Percentiles rank a stretch among this genome's conserved stretches.
Evolutionary conservation across 2,888 invertebrate genomes (phyloP).

Genomic region (Cosmorhoe ocellata): DNA sequence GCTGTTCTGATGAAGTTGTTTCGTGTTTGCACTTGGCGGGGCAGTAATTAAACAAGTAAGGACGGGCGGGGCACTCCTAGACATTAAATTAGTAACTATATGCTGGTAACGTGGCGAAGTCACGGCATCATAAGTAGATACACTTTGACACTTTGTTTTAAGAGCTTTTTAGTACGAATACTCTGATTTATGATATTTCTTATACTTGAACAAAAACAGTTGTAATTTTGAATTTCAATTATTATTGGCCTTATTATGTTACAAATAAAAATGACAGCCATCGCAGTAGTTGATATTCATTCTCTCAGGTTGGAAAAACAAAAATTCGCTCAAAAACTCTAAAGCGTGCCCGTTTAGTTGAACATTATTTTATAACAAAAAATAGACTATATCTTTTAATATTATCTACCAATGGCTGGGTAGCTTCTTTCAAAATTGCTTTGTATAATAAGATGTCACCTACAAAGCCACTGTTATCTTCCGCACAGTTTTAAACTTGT

Average conservation of each 20-base stretch:
- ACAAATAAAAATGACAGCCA: too few relatives aligned
- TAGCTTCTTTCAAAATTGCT: too few relatives aligned
- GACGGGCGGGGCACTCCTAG: conserved; percentile 59
- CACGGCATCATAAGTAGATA: conserved; percentile 45
- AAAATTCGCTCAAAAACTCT: too few relatives aligned
- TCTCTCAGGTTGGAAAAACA: too few relatives aligned
- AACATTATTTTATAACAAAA: too few relatives aligned
- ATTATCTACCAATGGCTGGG: too few relatives aligned
- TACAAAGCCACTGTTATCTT: conserved; percentile 7
- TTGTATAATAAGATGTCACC: not conserved
- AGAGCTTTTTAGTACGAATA: conserved; percentile 26
- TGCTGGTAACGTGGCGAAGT: conserved; percentile 51
- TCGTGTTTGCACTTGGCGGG: conserved; percentile 54
- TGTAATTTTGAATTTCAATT: too few relatives aligned
- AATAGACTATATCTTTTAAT: too few relatives aligned
- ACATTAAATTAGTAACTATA: conserved; percentile 48
- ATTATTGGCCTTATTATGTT: too few relatives aligned
- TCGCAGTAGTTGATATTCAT: too few relatives aligned
- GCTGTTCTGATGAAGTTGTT: conserved; percentile 49
- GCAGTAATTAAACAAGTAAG: conserved; percentile 57
- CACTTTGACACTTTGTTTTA: conserved; percentile 39
- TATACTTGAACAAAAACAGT: not conserved
- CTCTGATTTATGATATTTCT: conserved; percentile 4
- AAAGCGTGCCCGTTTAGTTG: too few relatives aligned
- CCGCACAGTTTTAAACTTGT: conserved; percentile 25